Evolutionary conservation across 2,888 invertebrate genomes (phyloP).

Genomic region (Lasioglossum pauxillum): DNA sequence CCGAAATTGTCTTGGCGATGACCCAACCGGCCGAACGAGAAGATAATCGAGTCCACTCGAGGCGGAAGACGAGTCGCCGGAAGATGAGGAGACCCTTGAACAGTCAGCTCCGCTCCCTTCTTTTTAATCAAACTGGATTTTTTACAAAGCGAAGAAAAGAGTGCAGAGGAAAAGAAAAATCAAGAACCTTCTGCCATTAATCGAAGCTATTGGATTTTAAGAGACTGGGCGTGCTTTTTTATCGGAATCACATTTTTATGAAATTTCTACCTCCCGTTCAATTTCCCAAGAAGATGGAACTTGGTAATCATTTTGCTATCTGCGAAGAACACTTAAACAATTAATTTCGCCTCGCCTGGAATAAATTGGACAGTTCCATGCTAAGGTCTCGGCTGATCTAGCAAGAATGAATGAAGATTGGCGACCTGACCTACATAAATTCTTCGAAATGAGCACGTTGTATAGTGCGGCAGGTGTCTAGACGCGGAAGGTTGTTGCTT

Average conservation of each 20-base stretch:
- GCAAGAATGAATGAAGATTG: not conserved
- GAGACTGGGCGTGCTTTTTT: no score
- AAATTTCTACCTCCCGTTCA: no score
- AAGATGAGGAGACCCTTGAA: constrained; percentile 26
- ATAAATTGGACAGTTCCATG: not conserved
- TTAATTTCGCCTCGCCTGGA: not conserved
- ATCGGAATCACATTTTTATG: no score
- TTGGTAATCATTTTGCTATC: no score
- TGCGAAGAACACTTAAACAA: no score
- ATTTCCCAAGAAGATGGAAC: no score
- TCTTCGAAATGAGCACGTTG: not conserved
- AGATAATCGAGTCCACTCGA: constrained; percentile 78
- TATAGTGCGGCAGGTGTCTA: not conserved
- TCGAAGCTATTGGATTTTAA: not conserved
- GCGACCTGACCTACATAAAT: constrained; percentile 1
- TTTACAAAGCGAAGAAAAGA: no score
- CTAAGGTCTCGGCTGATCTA: not conserved
- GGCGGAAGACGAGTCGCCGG: constrained; percentile 67
- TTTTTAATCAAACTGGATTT: not conserved
- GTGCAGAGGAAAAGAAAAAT: not conserved
- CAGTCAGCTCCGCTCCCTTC: not conserved
- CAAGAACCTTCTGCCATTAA: not conserved
- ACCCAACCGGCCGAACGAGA: constrained; percentile 74
- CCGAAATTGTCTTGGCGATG: constrained; percentile 75
- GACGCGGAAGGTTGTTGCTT: not conserved